These are phyloP conservation scores for Bhutanitis thaidina DNA, from an alignment of 2,888 invertebrate species.

Conservation along the genomic window DNA sequence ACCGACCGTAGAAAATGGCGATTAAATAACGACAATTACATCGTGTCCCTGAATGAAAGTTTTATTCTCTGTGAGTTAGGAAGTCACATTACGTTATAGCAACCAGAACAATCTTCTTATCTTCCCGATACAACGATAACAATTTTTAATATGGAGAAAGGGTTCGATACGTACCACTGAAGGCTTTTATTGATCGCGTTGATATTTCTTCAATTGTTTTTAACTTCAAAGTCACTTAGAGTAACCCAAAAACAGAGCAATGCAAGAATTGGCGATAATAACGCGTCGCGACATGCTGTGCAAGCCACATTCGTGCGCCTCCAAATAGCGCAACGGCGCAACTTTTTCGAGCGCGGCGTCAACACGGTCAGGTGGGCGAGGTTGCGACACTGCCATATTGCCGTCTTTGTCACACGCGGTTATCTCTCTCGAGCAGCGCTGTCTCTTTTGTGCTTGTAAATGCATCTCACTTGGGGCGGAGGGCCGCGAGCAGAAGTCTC, in stretches of 20 bases:
- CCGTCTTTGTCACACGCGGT: constrained; percentile 44
- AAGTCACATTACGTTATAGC: constrained; percentile 32
- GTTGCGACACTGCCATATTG: constrained; percentile 76
- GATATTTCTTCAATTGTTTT: not conserved
- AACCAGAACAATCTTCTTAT: not conserved
- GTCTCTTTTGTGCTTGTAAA: constrained; percentile 59
- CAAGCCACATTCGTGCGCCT: constrained; percentile 74
- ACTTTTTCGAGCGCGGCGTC: constrained; percentile 79
- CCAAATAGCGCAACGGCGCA: constrained; percentile 80
- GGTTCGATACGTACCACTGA: constrained; percentile 52
- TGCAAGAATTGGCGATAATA: constrained; percentile 62
- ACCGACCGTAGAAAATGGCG: constrained; percentile 77
- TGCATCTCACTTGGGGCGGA: constrained; percentile 34
- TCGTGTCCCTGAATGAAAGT: constrained; percentile 49
- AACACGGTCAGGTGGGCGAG: constrained; percentile 80
- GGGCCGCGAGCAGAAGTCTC: constrained; percentile 59
- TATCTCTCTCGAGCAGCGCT: constrained; percentile 39
- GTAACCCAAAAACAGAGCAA: constrained; percentile 35
- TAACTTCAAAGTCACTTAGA: constrained; percentile 31
- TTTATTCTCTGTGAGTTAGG: constrained; percentile 35
- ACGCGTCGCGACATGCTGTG: constrained; percentile 64
- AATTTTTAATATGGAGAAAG: not conserved
- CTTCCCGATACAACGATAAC: not conserved
- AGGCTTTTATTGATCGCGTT: constrained; percentile 21
- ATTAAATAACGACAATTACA: constrained; percentile 78